Evolutionary conservation across 64 coral and sea anemone genomes (phyloP), one percentile per base, ranked within the genome.

Genomic region (Pachyseris speciosa): DNA sequence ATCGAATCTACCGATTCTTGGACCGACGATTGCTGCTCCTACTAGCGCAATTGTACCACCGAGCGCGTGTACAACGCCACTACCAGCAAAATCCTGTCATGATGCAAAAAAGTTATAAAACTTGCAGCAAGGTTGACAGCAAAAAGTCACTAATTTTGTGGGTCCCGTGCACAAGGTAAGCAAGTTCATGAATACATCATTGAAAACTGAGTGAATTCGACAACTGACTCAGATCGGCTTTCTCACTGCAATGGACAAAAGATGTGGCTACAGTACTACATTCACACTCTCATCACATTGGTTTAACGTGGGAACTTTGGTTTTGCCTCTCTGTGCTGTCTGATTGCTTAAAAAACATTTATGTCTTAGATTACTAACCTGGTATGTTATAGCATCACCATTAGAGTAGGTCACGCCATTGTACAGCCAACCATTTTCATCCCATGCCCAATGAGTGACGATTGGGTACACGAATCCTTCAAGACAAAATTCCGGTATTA

Each of bases 391-490:
- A 13, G 92, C 72, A 6, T 25, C 31, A 8, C 67, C 79, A 73
- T 27, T 33, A 39, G 57, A 41, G 60, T 96, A 92, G 1, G 11
- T 16, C 20, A 96, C 44, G 6, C 83, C 89, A 28, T 7, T 30
- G 1, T 37, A 19, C 1, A 98, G 96, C 96, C 96, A 98, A 19
- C 96, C 96, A 22, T 77, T 29, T 36, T 9, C 10, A 43, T 83
- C 75, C 96, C 96, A 98, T 3, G 92, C 96, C 96, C 92, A 98
- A 78, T 98, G 96, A 84, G 96, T 80, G 7, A 86, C 96, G 1
- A 92, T 93, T n/a, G 96, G 96, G 65, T 98, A 98, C 81, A 98
- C 86, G 64, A 98, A 98, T 6, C 96, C 96, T 98, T 43, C 4
- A 26, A 38, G 32, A 79, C 12, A 37, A 79, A 15, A 44, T 9